Conservation (phyloP, 2,797 vertebrate species). For the Myotis findleyi region DNA sequence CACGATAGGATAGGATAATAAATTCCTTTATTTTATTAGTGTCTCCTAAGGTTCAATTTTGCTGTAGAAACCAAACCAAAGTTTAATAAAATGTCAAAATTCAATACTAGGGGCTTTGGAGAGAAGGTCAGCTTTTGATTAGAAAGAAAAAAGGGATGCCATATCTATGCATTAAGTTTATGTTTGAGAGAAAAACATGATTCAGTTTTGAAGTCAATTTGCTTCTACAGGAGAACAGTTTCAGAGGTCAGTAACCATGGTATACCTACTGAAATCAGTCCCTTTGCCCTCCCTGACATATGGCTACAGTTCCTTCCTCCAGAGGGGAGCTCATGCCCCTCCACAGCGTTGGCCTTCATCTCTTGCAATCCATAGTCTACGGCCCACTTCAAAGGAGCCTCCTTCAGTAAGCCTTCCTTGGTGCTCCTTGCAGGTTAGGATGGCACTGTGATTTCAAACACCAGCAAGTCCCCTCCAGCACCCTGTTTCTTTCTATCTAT, state of each 20-base stretch:
- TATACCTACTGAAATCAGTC: neutral
- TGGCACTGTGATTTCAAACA: neutral
- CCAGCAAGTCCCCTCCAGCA: too few relatives aligned
- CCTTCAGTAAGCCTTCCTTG: neutral
- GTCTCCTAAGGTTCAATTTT: neutral
- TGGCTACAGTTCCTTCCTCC: neutral
- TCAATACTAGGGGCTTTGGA: neutral
- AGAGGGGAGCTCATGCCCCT: neutral
- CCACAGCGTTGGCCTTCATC: too few relatives aligned
- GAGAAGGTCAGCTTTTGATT: constrained; percentile 10
- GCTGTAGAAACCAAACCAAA: constrained; percentile 41
- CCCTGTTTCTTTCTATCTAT: neutral
- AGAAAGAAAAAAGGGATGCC: constrained; percentile 25
- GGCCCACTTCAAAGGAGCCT: neutral
- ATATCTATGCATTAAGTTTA: neutral
- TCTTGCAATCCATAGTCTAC: neutral
- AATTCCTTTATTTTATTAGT: neutral
- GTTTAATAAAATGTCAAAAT: constrained; percentile 40
- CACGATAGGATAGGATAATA: neutral
- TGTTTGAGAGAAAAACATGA: neutral
- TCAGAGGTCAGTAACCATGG: neutral
- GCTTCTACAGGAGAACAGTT: neutral
- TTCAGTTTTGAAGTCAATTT: constrained; percentile 25
- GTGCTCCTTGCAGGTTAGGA: neutral
- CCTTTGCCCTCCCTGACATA: neutral